A percentile compares a stretch with the other conserved stretches of the same genome.
phyloP scores from a whole-genome alignment of 2,797 vertebrate genomes.

The Uromys caudimaculatus region DNA sequence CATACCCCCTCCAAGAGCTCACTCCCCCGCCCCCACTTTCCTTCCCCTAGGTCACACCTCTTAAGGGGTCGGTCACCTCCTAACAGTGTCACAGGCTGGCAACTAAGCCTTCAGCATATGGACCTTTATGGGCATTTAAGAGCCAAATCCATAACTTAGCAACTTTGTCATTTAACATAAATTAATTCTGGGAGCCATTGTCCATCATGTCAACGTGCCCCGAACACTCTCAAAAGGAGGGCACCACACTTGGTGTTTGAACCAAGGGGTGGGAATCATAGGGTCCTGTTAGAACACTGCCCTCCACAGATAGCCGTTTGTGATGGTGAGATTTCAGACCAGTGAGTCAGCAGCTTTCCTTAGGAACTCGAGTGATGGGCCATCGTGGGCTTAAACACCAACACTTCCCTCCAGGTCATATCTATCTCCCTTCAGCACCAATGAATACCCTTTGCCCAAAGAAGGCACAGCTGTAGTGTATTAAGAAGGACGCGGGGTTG shows the following conservation, averaged over 20 bases:
- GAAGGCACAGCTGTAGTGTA: neutral
- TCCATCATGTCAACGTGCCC: too few species aligned
- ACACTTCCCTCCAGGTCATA: neutral
- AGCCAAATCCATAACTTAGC: neutral
- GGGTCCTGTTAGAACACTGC: neutral
- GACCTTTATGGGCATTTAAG: neutral
- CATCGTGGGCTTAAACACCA: neutral
- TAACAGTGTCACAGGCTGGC: neutral
- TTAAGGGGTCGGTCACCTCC: neutral
- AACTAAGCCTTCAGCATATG: neutral
- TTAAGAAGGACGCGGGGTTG: neutral
- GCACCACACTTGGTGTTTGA: neutral
- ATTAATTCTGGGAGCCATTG: neutral
- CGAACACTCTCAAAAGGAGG: neutral
- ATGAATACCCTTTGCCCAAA: accelerated
- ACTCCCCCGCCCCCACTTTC: neutral
- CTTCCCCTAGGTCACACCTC: neutral
- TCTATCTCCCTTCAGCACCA: neutral
- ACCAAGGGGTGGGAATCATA: neutral
- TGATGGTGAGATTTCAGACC: neutral
- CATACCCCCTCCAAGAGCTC: neutral
- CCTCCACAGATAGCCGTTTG: neutral
- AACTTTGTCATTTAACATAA: neutral
- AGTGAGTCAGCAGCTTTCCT: neutral
- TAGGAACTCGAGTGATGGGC: neutral